Evolutionary conservation across 1,140 invertebrate species (phyloP), one percentile per base, ranked within the genome.

Genomic region (Heliothis virescens): DNA sequence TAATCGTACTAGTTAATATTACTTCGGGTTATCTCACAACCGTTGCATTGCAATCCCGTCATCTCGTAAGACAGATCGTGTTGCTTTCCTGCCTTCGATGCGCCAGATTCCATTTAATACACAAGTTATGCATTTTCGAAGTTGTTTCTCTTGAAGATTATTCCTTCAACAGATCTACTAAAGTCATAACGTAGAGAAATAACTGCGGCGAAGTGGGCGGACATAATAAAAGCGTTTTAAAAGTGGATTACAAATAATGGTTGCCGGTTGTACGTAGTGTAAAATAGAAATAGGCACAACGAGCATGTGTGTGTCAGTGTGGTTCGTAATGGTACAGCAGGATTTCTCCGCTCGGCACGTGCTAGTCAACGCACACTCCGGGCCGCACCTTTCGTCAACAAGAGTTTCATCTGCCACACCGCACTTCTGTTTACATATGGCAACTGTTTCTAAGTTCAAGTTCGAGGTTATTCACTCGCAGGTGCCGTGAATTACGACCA

Each of bases 391-490:
- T 86, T 90, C 87, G 79, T 88, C 81, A 53, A 83, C 87, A 85
- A 85, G 89, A 90, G 90, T 90, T 90, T 90, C 86, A 89, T 91
- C 90, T 87, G 82, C 84, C 82, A 84, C 84, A 84, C 71, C 86
- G 80, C 77, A 71, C 73, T 83, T 84, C 79, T 92, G 89, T 92
- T 92, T 93, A 93, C 88, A 86, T 88, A 87, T 77, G 83, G 52
- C 79, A 81, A 79, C 85, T 85, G 83, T 84, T 83, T 82, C 81
- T 83, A 53, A 84, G 80, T 87, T 88, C 92, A 94, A 94, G 92
- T 94, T 94, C 91, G 90, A 92, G 92, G 91, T 92, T 84, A 85
- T 92, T 90, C 89, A 90, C 88, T 86, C 82, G n/a, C 21, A 48
- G n/a, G 41, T 53, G 60, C 34, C 34, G 57, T 26, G 67, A 69